phyloP scores from a whole-genome alignment of 2,797 vertebrate genomes.

The Darevskia mixta region DNA sequence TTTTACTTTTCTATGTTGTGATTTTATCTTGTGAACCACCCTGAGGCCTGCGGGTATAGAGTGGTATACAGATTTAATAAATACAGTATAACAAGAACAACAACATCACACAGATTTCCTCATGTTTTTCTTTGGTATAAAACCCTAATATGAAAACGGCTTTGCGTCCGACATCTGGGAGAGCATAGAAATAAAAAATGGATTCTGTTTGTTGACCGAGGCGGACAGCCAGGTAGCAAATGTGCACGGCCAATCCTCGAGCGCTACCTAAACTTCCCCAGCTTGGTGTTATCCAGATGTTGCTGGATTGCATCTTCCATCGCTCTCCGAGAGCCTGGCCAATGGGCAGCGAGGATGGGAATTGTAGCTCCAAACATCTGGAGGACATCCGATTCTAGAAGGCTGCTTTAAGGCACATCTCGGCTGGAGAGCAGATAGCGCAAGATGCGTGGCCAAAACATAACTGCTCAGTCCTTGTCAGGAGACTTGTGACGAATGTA shows the following conservation, averaged over 20 bases:
- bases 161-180: not conserved
- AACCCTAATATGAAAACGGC: constrained; percentile 41
- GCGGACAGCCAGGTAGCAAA: rapidly evolving
- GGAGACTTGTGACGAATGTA: constrained; percentile 12
- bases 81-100: too few species aligned
- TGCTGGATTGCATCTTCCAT: too few species aligned
- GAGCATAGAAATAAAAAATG: not conserved
- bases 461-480: constrained; percentile 41
- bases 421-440: constrained; percentile 27
- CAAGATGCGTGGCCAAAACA: constrained; percentile 43
- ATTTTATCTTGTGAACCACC: too few species aligned
- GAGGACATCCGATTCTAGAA: too few species aligned
- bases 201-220: constrained; percentile 16
- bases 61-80: too few species aligned
- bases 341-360: too few species aligned
- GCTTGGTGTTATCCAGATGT: too few species aligned
- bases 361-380: too few species aligned
- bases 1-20: too few species aligned
- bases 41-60: too few species aligned
- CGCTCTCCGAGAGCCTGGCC: too few species aligned
- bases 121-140: constrained; percentile 49
- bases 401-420: constrained; percentile 13
- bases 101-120: rapidly evolving
- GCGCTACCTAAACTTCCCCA: constrained; percentile 30
- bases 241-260: not conserved